phyloP scores from a whole-genome alignment of 2,797 vertebrate species.

The Antrozous pallidus region DNA sequence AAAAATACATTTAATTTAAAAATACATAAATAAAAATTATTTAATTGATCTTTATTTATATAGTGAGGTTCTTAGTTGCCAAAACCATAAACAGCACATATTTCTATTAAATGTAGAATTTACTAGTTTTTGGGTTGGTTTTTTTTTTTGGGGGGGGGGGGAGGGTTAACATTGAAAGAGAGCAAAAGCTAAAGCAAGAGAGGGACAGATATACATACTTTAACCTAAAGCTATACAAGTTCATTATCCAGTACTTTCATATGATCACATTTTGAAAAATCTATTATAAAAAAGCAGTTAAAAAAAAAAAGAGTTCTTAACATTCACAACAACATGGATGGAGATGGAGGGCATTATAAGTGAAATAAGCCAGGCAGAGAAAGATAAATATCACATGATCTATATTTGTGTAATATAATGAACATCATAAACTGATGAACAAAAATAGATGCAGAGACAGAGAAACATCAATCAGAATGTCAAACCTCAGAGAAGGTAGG shows the following conservation, averaged over 20 bases:
- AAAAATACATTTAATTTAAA: not conserved
- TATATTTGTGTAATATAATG: too few relatives aligned
- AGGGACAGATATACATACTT: not conserved
- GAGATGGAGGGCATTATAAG: too few relatives aligned
- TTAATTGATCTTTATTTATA: slow-evolving; percentile 52
- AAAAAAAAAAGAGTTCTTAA: too few relatives aligned
- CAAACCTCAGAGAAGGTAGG: too few relatives aligned
- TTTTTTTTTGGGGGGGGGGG: too few relatives aligned
- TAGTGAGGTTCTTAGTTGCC: not conserved
- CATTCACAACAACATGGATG: too few relatives aligned
- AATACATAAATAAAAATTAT: not conserved
- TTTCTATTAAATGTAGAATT: not conserved
- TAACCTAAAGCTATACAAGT: not conserved
- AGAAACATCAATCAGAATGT: too few relatives aligned
- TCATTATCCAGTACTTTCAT: not conserved
- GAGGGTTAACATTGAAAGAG: slow-evolving; percentile 11
- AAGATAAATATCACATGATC: too few relatives aligned
- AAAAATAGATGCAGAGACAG: too few relatives aligned
- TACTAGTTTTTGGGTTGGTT: not conserved
- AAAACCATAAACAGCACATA: not conserved
- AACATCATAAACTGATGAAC: too few relatives aligned
- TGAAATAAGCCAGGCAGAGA: too few relatives aligned
- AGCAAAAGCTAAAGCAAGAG: not conserved
- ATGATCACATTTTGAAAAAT: not conserved
- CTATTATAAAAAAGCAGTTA: not conserved